A percentile compares a stretch with the other conserved stretches of the same genome.
Conservation (phyloP, 2,888 invertebrate species). For the Pristionchus mayeri region DNA sequence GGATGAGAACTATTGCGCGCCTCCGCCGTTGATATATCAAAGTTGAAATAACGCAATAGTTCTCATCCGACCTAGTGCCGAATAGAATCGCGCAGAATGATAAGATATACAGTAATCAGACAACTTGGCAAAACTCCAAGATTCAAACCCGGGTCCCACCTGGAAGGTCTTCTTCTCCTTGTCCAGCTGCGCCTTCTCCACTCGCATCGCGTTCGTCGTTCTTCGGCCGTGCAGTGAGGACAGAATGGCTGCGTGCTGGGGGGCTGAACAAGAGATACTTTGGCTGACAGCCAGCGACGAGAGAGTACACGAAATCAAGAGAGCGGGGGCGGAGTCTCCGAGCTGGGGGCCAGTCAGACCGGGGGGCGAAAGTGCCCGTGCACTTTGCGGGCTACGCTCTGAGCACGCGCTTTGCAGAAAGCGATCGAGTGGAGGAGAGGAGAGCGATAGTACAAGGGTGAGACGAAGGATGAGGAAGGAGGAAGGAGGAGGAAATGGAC, state of each 20-base stretch:
- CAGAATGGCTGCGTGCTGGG: conserved; percentile 10
- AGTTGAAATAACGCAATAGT: too few species aligned
- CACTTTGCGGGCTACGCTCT: background rate
- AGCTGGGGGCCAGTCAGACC: background rate
- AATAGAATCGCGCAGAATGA: too few species aligned
- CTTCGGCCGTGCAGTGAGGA: background rate
- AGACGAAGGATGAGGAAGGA: background rate
- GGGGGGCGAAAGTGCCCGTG: background rate
- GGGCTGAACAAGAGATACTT: too few species aligned
- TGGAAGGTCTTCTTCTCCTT: conserved; percentile 72
- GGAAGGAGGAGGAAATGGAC: background rate
- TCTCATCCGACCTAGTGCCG: too few species aligned
- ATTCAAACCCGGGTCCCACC: conserved; percentile 55
- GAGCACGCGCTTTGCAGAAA: background rate
- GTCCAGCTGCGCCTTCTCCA: background rate
- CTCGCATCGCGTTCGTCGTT: conserved; percentile 26
- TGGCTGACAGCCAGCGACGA: background rate
- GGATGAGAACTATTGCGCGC: too few species aligned
- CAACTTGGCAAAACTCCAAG: too few species aligned
- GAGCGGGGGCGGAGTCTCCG: background rate
- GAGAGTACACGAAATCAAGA: background rate
- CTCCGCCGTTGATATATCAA: too few species aligned
- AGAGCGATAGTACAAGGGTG: background rate
- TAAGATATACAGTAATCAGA: too few species aligned
- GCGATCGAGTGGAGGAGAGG: background rate